Evolutionary conservation across 2,113 vertebrate species (phyloP), one percentile per base, ranked within the genome.

Genomic region (Lophochroa leadbeateri): DNA sequence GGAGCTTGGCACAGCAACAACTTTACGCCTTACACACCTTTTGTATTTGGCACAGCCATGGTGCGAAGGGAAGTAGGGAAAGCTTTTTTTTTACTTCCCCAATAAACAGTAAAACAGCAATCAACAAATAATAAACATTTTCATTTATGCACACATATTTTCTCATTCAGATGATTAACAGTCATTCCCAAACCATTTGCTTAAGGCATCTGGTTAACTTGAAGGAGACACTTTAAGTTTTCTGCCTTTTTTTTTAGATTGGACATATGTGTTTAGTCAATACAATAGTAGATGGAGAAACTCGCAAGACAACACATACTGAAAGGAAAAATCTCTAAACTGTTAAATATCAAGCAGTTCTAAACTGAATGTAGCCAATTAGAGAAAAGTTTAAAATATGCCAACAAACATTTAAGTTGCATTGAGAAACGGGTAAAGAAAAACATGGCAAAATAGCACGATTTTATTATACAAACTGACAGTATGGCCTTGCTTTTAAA

Each of bases 111-210:
- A 86, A 78, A 89, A 64, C 10, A 93, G 17, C 27, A 53, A 93
- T 80, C 11, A 95, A 89, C 28, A 93, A 88, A 83, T 93, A 94
- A 86, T 46, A 20, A 90, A 5, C 12, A 67, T 82, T 96, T 92
- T 91, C 37, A 70, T 88, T 89, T 72, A 37, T 76, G 19, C 23
- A 67, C 15, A 2, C 9, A 5, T 82, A 57, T 71, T 92, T 96
- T 91, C 53, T 93, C n/a, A 28, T 86, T 91, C 63, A 70, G 23
- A 90, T 63, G 44, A 70, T 65, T 68, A 90, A 53, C 44, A 61
- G 21, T 44, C 49, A 67, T 90, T 86, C 50, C 23, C 25, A 47
- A 94, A 94, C 83, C 17, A 86, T 75, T 92, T 90, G 35, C 9
- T 37, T 90, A 61, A 57, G 0, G 2, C 25, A 80, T 86, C 68